These are phyloP conservation scores for Pedetes capensis DNA, from an alignment of 2,113 vertebrate species.

Conservation along the genomic window DNA sequence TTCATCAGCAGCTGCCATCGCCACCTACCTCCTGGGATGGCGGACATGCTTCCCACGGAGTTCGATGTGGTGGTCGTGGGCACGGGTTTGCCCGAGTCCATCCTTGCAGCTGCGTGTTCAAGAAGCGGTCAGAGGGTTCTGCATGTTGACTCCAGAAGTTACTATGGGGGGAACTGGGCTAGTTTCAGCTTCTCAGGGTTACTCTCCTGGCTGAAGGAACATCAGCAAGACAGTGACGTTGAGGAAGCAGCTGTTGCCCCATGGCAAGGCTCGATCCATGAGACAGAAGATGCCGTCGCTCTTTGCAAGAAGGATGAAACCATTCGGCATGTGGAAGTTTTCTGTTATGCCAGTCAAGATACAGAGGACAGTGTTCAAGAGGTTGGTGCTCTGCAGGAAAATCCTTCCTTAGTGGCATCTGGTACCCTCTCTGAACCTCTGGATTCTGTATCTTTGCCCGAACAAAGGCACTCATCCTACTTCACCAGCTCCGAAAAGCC, in stretches of 20 bases:
- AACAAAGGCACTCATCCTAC: background rate
- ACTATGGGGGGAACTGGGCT: conserved; percentile 96
- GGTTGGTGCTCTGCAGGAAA: conserved; percentile 67
- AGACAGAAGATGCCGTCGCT: conserved; percentile 53
- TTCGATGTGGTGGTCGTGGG: conserved; percentile 94
- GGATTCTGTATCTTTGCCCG: background rate
- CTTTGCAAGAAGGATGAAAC: conserved; percentile 56
- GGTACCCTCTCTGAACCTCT: background rate
- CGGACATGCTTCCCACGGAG: conserved; percentile 90
- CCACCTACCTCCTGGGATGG: conserved; percentile 85
- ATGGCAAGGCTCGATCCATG: conserved; percentile 48
- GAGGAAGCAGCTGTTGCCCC: background rate
- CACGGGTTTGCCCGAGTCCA: conserved; percentile 86
- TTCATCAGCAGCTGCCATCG: conserved; percentile 30
- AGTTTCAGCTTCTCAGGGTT: conserved; percentile 95
- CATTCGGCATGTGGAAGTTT: conserved; percentile 85
- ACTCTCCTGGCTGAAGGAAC: conserved; percentile 92
- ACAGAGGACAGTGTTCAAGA: conserved; percentile 81
- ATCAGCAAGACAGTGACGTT: conserved; percentile 80
- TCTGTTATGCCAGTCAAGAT: conserved; percentile 87
- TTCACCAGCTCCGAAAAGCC: background rate
- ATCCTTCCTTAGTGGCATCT: conserved; percentile 30
- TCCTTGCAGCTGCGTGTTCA: conserved; percentile 72
- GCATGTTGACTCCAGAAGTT: conserved; percentile 83
- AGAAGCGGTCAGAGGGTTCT: conserved; percentile 71